Evolutionary conservation across 2,113 vertebrate genomes (phyloP).

Genomic region (Corythoichthys haematopterus): DNA sequence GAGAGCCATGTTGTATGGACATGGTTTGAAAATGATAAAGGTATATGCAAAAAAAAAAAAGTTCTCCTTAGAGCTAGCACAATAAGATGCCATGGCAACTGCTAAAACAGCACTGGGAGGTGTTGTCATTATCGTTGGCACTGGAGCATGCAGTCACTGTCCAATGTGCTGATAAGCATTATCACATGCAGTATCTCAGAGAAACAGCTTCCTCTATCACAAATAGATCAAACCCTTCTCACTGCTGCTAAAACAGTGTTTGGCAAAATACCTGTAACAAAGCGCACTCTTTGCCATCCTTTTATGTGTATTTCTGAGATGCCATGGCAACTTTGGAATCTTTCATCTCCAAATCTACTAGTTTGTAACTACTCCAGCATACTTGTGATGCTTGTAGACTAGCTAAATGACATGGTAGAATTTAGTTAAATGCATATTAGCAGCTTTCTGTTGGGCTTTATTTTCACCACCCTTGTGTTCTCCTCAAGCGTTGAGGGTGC

Average conservation of each 20-base stretch:
- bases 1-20: constrained; percentile 76
- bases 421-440: constrained; percentile 59
- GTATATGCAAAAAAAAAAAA: constrained; percentile 65
- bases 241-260: constrained; percentile 52
- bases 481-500: constrained; percentile 54
- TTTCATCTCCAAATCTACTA: constrained; percentile 60
- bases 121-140: constrained; percentile 55
- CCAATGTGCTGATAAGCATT: constrained; percentile 57
- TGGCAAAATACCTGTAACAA: constrained; percentile 28
- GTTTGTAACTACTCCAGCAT: constrained; percentile 47
- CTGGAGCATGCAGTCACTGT: constrained; percentile 53
- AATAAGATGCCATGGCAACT: constrained; percentile 77
- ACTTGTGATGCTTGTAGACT: constrained; percentile 67
- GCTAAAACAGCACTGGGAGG: constrained; percentile 61
- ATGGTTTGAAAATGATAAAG: constrained; percentile 77
- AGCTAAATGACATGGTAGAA: constrained; percentile 50
- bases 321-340: constrained; percentile 73
- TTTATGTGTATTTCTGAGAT: constrained; percentile 42
- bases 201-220: constrained; percentile 44
- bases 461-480: constrained; percentile 49
- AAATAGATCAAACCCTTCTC: constrained; percentile 42
- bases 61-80: constrained; percentile 67
- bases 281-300: constrained; percentile 43
- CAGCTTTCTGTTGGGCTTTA: constrained; percentile 63
- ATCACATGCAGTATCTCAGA: constrained; percentile 47